Evolutionary conservation across 2,113 vertebrate genomes (phyloP), one percentile per base, ranked within the genome.

Genomic region (Pandion haliaetus): DNA sequence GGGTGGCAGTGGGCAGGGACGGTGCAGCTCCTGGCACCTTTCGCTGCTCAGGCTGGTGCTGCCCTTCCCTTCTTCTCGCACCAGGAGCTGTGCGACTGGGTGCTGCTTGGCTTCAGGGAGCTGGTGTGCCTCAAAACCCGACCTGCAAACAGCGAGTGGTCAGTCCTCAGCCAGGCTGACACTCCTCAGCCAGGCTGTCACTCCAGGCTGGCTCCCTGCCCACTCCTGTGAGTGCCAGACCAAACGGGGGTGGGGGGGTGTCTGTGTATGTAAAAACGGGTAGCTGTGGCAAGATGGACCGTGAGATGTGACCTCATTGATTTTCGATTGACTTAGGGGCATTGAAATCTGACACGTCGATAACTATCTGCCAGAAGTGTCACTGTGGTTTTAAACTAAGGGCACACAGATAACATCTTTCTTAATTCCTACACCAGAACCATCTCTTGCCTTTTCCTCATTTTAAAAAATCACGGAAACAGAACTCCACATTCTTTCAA

Each of bases 1-100:
- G 16, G 14, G 8, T 59, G 49, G 5, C 36, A 8, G 32, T 6
- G 28, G 8, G 28, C 5, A 1, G 19, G 36, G 42, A 12, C 0
- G 1, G 13, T 18, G 32, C 12, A 18, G 44, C 6, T 87, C 16
- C 72, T 10, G 14, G 23, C 45, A 62, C 26, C 8, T 79, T 29
- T 44, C 0, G 0, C 40, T 49, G 66, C 44, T 52, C 12, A 1
- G 7, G 13, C 2, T 3, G 3, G 6, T 47, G 62, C 52, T 77
- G 28, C 14, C 40, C 19, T 40, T 77, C 16, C 62, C 19, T 34
- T 23, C 14, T 23, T 59, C 14, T 16, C 28, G 23, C 32, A 32
- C 4, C 31, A 17, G 14, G 18, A 62, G 16, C 19, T 40, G 10
- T 31, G 59, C 1, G 0, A 3, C 16, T 8, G 38, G 34, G 21